Percentiles rank a stretch among this genome's conserved stretches.
phyloP scores from a whole-genome alignment of 1,140 invertebrate genomes.

The Aricia agestis region DNA sequence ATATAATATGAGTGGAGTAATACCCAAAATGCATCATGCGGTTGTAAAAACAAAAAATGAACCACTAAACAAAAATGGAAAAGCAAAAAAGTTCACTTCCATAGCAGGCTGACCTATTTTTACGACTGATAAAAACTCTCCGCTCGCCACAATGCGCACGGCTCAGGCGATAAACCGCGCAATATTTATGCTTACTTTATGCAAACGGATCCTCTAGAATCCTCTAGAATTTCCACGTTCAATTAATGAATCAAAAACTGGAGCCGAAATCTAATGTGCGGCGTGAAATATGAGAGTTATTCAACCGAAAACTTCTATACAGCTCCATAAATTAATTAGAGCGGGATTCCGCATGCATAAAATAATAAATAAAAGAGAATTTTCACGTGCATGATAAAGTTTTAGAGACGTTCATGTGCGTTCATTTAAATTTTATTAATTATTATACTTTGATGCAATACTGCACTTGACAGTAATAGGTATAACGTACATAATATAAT shows the following conservation, averaged over 20 bases:
- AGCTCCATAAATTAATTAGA: conserved; percentile 31
- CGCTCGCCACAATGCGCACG: conserved; percentile 27
- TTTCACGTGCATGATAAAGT: background rate
- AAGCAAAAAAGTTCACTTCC: background rate
- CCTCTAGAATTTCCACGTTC: conserved; percentile 41
- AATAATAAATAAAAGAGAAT: background rate
- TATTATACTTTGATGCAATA: no score
- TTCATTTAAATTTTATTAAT: background rate
- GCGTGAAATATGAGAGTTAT: conserved; percentile 30
- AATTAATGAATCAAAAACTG: conserved; percentile 50
- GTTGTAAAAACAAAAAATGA: background rate
- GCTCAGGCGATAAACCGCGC: conserved; percentile 39
- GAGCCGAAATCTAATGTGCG: conserved; percentile 18
- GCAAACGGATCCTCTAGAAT: conserved; percentile 45
- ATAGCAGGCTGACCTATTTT: background rate
- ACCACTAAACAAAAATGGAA: background rate
- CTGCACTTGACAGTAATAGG: no score
- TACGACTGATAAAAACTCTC: conserved; percentile 21
- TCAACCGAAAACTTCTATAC: conserved; percentile 31
- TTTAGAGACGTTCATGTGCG: background rate
- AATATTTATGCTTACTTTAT: conserved; percentile 64
- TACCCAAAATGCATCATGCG: background rate
- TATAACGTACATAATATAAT: no score
- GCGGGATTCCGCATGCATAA: background rate
- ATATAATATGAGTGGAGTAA: no score